Conservation (phyloP, 1,140 invertebrate species). For the Dysdera silvatica region DNA sequence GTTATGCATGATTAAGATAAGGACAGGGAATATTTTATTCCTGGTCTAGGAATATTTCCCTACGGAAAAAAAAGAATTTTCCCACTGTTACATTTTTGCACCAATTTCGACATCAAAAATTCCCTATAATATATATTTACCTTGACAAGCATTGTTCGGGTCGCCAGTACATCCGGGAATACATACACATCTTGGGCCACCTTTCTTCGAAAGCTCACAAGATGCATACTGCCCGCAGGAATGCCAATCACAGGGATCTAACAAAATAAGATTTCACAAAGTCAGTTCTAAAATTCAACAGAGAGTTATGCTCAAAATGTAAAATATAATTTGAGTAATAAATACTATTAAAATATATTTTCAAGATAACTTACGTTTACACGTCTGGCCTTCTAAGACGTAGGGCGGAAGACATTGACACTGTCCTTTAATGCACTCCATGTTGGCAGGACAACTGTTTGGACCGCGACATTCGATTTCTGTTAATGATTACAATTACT, state of each 20-base stretch:
- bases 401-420: conserved; percentile 34
- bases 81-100: too few species aligned
- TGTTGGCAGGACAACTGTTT: conserved; percentile 71
- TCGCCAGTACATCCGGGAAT: conserved; percentile 34
- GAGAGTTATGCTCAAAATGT: neutral
- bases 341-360: neutral
- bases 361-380: conserved; percentile 32
- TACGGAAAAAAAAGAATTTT: too few species aligned
- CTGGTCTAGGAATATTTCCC: too few species aligned
- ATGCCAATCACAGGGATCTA: conserved; percentile 37
- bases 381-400: conserved; percentile 33
- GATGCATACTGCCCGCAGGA: conserved; percentile 34
- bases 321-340: neutral
- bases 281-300: too few species aligned
- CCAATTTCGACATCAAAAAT: too few species aligned
- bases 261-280: neutral
- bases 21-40: too few species aligned
- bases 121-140: too few species aligned
- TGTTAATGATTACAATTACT: conserved; percentile 7
- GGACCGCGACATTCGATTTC: conserved; percentile 60
- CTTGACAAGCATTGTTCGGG: conserved; percentile 35
- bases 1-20: too few species aligned
- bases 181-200: conserved; percentile 33
- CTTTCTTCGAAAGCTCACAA: conserved; percentile 29
- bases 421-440: conserved; percentile 67